Percentiles rank a stretch among this genome's conserved stretches.
phyloP scores from a whole-genome alignment of 1,140 invertebrate species.

The Oryctes rhinoceros region DNA sequence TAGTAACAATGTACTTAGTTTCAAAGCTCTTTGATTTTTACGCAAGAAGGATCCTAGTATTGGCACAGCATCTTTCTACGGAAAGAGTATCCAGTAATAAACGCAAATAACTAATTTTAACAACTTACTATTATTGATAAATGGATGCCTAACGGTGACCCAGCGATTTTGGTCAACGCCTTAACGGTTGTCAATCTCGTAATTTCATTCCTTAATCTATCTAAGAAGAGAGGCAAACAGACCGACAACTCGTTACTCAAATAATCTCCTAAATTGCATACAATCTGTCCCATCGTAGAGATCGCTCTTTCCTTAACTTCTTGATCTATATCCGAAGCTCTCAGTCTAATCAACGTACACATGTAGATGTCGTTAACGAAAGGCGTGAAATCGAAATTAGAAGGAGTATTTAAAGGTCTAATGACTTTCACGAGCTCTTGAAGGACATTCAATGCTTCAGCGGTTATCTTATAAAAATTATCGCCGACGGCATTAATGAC shows the following conservation, averaged over 20 bases:
- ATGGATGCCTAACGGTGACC: slow-evolving; percentile 88
- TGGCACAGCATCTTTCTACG: slow-evolving; percentile 84
- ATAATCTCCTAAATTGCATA: slow-evolving; percentile 90
- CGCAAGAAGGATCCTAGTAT: slow-evolving; percentile 93
- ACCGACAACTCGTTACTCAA: slow-evolving; percentile 77
- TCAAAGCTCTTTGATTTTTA: slow-evolving; percentile 96
- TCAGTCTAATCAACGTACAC: slow-evolving; percentile 84
- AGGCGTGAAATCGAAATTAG: slow-evolving; percentile 78
- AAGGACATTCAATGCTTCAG: slow-evolving; percentile 91
- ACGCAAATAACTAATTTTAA: slow-evolving; percentile 23
- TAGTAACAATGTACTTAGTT: slow-evolving; percentile 89
- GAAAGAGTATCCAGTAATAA: slow-evolving; percentile 45
- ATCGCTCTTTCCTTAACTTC: slow-evolving; percentile 98
- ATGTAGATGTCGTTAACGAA: slow-evolving; percentile 85
- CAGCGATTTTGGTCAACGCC: slow-evolving; percentile 92
- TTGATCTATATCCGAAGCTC: slow-evolving; percentile 97
- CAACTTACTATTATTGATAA: slow-evolving; percentile 81
- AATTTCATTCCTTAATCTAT: slow-evolving; percentile 95
- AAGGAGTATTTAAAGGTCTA: slow-evolving; percentile 79
- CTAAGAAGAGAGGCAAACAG: slow-evolving; percentile 93
- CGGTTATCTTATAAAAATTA: slow-evolving; percentile 98
- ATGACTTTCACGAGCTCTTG: slow-evolving; percentile 96
- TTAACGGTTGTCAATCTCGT: slow-evolving; percentile 96
- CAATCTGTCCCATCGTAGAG: slow-evolving; percentile 95
- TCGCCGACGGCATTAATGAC: slow-evolving; percentile 90